A percentile compares a stretch with the other conserved stretches of the same genome.
Conservation (phyloP, 2,797 vertebrate genomes). For the Moxostoma hubbsi region DNA sequence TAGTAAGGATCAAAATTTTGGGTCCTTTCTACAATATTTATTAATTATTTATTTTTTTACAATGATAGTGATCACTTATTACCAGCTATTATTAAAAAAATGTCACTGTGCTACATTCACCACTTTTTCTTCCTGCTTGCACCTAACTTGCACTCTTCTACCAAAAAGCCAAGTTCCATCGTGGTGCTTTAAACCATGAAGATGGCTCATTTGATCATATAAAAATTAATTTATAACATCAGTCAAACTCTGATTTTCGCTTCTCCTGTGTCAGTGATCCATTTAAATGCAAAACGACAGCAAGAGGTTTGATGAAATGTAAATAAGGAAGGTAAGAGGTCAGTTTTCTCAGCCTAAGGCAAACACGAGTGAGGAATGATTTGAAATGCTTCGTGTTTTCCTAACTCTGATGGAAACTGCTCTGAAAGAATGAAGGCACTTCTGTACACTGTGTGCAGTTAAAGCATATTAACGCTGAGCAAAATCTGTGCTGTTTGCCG, state of each 20-base stretch:
- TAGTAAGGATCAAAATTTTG: not conserved
- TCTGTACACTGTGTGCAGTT: constrained; percentile 30
- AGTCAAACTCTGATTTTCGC: constrained; percentile 49
- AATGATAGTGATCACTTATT: not conserved
- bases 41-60: not conserved
- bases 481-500: too few relatives aligned
- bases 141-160: constrained; percentile 1
- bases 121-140: not conserved
- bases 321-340: constrained; percentile 44
- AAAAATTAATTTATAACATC: constrained; percentile 42
- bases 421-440: constrained; percentile 43
- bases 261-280: constrained; percentile 24
- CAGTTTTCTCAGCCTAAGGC: constrained; percentile 39
- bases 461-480: constrained; percentile 14
- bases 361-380: constrained; percentile 38
- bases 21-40: not conserved
- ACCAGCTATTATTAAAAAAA: not conserved
- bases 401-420: constrained; percentile 42
- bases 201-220: constrained; percentile 25
- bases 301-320: constrained; percentile 45
- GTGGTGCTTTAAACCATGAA: constrained; percentile 28
- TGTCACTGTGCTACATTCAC: not conserved
- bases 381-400: constrained; percentile 42
- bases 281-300: constrained; percentile 40
- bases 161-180: constrained; percentile 6